A percentile compares a stretch with the other conserved stretches of the same genome.
Conservation (phyloP, 30 jellyfish, hydroid and myxozoan genomes). For the Aurelia aurita region DNA sequence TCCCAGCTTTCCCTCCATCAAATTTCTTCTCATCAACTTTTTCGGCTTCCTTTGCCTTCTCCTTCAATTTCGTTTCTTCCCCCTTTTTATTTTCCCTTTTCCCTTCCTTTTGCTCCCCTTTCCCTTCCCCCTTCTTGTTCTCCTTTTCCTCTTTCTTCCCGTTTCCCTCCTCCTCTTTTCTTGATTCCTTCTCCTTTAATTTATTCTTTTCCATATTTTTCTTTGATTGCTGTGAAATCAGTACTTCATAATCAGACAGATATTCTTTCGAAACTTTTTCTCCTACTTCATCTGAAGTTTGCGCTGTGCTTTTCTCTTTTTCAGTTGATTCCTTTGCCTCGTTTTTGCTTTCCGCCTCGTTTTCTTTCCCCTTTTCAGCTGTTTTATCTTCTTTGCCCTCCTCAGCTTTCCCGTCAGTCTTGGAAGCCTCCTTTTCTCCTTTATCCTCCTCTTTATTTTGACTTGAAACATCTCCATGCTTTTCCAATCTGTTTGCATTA, state of each 20-base stretch:
- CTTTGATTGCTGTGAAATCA: conserved; percentile 1
- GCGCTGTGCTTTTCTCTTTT: not conserved
- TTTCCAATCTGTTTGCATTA: not conserved
- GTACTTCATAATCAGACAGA: not conserved
- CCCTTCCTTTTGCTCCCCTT: no score
- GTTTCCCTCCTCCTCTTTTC: not conserved
- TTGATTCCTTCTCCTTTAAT: not conserved
- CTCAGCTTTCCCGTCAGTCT: conserved; percentile 1
- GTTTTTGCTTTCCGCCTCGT: not conserved
- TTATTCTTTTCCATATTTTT: not conserved
- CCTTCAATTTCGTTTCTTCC: not conserved
- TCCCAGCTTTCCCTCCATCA: not conserved
- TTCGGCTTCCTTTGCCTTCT: not conserved
- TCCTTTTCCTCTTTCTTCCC: not conserved
- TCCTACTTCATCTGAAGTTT: conserved; percentile 10
- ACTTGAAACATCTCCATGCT: not conserved
- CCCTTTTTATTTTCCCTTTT: not conserved
- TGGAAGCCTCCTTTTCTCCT: not conserved
- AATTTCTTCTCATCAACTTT: not conserved
- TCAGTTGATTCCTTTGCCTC: not conserved
- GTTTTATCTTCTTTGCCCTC: not conserved
- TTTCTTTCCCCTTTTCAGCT: not conserved
- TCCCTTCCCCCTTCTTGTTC: no score
- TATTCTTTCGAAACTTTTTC: conserved; percentile 16
- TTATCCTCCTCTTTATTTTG: no score